Evolutionary conservation across 2,113 vertebrate genomes (phyloP).

Genomic region (Atractosteus spatula): DNA sequence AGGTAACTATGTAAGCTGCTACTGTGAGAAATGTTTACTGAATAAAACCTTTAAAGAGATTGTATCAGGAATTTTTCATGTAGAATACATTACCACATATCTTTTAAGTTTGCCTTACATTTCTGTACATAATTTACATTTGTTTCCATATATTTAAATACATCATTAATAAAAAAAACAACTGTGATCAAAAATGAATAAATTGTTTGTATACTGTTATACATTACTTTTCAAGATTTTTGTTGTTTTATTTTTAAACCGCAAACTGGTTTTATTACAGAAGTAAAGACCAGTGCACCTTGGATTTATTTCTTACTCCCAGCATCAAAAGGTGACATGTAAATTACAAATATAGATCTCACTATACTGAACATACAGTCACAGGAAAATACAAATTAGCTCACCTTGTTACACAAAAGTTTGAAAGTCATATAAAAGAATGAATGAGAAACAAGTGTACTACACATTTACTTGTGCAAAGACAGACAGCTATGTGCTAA

Average conservation of each 20-base stretch:
- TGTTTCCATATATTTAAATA: slow-evolving; percentile 59
- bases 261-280: slow-evolving; percentile 39
- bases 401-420: slow-evolving; percentile 72
- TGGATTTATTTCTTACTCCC: slow-evolving; percentile 55
- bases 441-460: slow-evolving; percentile 63
- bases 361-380: slow-evolving; percentile 72
- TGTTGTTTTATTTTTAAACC: slow-evolving; percentile 41
- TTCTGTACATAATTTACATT: slow-evolving; percentile 70
- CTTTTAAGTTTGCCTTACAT: slow-evolving; percentile 40
- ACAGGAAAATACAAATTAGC: slow-evolving; percentile 74
- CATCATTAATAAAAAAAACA: slow-evolving; percentile 61
- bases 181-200: slow-evolving; percentile 57
- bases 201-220: slow-evolving; percentile 64
- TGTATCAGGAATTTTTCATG: slow-evolving; percentile 68
- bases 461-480: slow-evolving; percentile 76
- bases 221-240: slow-evolving; percentile 39
- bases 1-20: slow-evolving; percentile 66
- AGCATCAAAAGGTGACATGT: slow-evolving; percentile 65
- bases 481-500: slow-evolving; percentile 79
- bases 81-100: slow-evolving; percentile 66
- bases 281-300: slow-evolving; percentile 56
- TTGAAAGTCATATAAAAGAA: slow-evolving; percentile 64
- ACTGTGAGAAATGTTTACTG: slow-evolving; percentile 62
- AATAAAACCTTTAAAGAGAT: slow-evolving; percentile 66
- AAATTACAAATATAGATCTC: slow-evolving; percentile 71